These are phyloP conservation scores for Noturus placidus DNA, from an alignment of 2,113 vertebrate species.

Conservation along the genomic window DNA sequence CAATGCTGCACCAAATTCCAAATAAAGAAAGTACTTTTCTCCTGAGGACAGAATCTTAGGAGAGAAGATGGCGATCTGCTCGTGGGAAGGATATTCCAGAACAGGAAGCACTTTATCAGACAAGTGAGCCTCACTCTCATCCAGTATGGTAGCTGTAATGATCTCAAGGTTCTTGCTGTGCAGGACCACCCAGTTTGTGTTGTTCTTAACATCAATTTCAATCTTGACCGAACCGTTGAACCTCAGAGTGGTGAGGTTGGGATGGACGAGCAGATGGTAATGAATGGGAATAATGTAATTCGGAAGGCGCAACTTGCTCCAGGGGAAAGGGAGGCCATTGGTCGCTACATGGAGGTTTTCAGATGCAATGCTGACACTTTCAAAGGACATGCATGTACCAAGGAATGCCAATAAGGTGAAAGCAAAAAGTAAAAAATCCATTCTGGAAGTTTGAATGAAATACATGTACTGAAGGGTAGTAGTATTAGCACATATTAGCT, in stretches of 20 bases:
- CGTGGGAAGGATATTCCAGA: constrained; percentile 73
- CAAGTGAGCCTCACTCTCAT: constrained; percentile 60
- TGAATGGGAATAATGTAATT: constrained; percentile 73
- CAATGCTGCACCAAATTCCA: constrained; percentile 71
- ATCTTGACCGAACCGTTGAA: constrained; percentile 71
- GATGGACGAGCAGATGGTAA: constrained; percentile 72
- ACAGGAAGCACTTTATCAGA: constrained; percentile 71
- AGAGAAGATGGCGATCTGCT: constrained; percentile 75
- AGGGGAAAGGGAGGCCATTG: constrained; percentile 72
- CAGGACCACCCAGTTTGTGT: constrained; percentile 76
- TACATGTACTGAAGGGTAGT: not conserved
- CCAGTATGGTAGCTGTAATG: constrained; percentile 66
- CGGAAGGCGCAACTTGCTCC: constrained; percentile 74
- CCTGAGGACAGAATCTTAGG: constrained; percentile 71
- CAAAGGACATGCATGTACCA: constrained; percentile 45
- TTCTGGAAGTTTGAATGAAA: constrained; percentile 41
- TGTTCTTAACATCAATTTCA: constrained; percentile 70
- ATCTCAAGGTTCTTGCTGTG: constrained; percentile 76
- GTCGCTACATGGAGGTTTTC: constrained; percentile 55
- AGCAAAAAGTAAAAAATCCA: constrained; percentile 57
- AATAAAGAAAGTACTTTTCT: constrained; percentile 72
- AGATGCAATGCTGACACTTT: constrained; percentile 41
- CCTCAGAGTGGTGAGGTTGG: constrained; percentile 70
- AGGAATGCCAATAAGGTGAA: constrained; percentile 52
- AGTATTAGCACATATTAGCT: not conserved